Base-by-base conservation (phyloP, 2,888 invertebrate species). In the Eristalis pertinax region DNA sequence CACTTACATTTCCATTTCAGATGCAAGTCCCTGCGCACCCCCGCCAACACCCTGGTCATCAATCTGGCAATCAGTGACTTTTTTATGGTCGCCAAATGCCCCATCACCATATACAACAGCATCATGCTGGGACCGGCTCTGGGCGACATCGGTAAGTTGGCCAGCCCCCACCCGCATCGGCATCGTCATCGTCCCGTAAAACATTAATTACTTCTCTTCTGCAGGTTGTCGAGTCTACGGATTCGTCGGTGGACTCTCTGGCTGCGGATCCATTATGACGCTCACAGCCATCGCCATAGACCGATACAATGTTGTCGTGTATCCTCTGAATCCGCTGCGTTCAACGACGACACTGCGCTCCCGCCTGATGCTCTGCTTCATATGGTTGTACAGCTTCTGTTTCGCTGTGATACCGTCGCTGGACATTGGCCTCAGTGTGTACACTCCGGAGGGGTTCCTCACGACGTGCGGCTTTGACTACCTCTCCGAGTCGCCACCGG, bases 391-490 rank as follows among this genome's bases (percentile, higher is more conserved):
- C 92, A 96, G 96, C 2, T 93, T 94, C 11, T 89, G 94, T 19
- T 97, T 97, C 91, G 95, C 97, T 1, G 91, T 94, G 5, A 94
- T 97, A 72, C 97, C 97, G 0, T 94, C 96, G 0, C 84, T 93
- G 32, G 94, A 95, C 90, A 94, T 96, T 62, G 96, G 96, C 10
- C 94, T 96, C 89, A 96, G 96, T 26, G 94, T 94, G 43, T 98
- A 97, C 93, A 96, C 97, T 19, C 97, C 97, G 7, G 97, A 97
- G 92, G 97, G 97, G 1, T 97, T 95, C 91, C 94, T 97, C 82
- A 97, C 97, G 24, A 96, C 96, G 90, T 98, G 97, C 93, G 96
- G 97, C 90, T 97, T 97, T 91, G 97, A 97, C 92, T 98, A 97
- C 91, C 94, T 97, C 67, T 95, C 96, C 0, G 94, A 95, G n/a